Evolutionary conservation across 2,113 vertebrate genomes (phyloP), one percentile per base, ranked within the genome.

Genomic region (Eubucco bourcierii): DNA sequence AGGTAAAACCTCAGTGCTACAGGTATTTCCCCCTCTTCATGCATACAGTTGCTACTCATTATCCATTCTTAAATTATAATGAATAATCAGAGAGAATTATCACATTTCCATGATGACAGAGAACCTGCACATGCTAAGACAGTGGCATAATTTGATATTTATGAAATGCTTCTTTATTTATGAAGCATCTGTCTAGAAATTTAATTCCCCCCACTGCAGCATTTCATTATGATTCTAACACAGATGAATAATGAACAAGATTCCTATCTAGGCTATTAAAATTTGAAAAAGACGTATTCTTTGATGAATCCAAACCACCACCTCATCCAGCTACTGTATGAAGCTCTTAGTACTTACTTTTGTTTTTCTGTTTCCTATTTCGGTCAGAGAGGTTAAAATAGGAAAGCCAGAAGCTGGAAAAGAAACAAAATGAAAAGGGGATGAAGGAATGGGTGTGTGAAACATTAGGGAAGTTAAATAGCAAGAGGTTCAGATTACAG

Each of bases 131-230:
- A 92, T 60, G 59, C 29, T 93, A 95, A 84, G 56, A 82, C 61
- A 80, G 71, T 55, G 25, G 66, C 76, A 93, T 92, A 76, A 96
- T 95, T 96, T 92, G 81, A 95, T 94, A 97, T 94, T 95, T 97
- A 96, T 95, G 85, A 95, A 94, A 96, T 90, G 87, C 20, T 94
- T 93, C 80, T 92, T 94, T 78, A 73, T 90, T 95, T 90, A 93
- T 94, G 96, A 96, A 95, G 59, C 88, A 88, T 96, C 90, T 93
- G 44, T 81, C 87, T 86, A 80, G 74, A 86, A 94, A 92, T 81
- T 80, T 37, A 93, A 85, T 76, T 89, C 65, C 71, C 77, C 52
- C 44, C 53, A 70, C 68, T 83, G 61, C 64, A 89, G 84, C 5
- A 7, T 95, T 95, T 96, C 92, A 94, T 93, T 94, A 90, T 64